These are phyloP conservation scores for Leucoraja ocellata DNA, from an alignment of 2,797 vertebrate genomes.

Conservation along the genomic window DNA sequence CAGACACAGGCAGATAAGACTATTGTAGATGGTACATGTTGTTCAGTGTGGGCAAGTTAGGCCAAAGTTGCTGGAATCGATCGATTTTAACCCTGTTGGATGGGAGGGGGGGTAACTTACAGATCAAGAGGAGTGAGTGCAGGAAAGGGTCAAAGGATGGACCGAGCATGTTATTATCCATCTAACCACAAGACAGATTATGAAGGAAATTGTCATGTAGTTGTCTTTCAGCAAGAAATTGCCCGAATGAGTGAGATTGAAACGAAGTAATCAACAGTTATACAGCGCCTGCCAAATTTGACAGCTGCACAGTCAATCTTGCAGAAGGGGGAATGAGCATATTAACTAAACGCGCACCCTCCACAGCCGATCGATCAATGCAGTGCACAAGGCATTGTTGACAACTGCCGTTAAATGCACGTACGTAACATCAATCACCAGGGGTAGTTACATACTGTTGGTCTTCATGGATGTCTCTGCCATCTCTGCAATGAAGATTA, in stretches of 20 bases:
- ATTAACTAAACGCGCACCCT: conserved; percentile 12
- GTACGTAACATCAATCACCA: neutral
- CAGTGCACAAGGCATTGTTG: neutral
- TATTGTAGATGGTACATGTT: too few species aligned
- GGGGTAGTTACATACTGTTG: neutral
- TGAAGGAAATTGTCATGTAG: neutral
- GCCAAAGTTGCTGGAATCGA: neutral
- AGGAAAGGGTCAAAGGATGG: neutral
- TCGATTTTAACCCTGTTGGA: neutral
- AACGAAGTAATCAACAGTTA: neutral
- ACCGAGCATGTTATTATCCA: neutral
- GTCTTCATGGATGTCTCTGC: neutral
- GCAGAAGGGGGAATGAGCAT: neutral
- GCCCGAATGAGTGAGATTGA: neutral
- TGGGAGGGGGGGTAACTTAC: neutral
- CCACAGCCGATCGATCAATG: neutral
- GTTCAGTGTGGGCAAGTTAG: too few species aligned
- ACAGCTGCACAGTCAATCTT: neutral
- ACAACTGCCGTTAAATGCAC: neutral
- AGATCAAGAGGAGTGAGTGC: neutral
- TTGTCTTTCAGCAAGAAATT: neutral
- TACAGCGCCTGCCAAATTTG: neutral
- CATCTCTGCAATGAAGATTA: neutral
- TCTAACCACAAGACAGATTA: neutral
- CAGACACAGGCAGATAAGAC: too few species aligned